A percentile compares a stretch with the other conserved stretches of the same genome.
Evolutionary conservation across 2,113 vertebrate genomes (phyloP).

Genomic region (Geococcyx californianus): DNA sequence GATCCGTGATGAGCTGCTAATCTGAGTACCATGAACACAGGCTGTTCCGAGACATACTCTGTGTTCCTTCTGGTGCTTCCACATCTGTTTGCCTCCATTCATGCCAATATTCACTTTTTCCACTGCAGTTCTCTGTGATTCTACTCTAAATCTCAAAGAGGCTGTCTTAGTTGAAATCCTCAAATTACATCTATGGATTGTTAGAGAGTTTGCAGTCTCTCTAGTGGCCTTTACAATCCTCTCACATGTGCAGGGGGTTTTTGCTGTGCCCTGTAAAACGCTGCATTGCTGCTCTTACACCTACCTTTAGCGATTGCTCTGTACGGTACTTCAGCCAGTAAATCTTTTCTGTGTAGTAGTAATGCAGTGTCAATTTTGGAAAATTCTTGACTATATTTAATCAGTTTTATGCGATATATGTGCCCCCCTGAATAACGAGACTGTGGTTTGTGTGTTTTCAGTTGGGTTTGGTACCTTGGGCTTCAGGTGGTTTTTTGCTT

Average conservation of each 20-base stretch:
- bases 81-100: not conserved
- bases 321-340: not conserved
- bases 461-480: not conserved
- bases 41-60: not conserved
- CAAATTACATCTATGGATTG: not conserved
- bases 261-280: not conserved
- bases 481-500: not conserved
- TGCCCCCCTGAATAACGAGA: not conserved
- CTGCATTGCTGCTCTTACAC: not conserved
- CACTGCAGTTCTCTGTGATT: not conserved
- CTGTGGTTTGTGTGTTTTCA: not conserved
- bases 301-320: not conserved
- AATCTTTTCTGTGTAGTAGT: not conserved
- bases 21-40: accelerated
- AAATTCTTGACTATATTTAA: not conserved
- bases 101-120: not conserved
- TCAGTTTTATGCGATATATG: not conserved
- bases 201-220: not conserved
- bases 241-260: not conserved
- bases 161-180: not conserved
- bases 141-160: not conserved
- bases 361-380: not conserved
- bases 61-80: not conserved
- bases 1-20: not conserved
- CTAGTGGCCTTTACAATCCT: not conserved